Evolutionary conservation across 2,797 vertebrate species (phyloP), one percentile per base, ranked within the genome.

Genomic region (Leucoraja ocellata): DNA sequence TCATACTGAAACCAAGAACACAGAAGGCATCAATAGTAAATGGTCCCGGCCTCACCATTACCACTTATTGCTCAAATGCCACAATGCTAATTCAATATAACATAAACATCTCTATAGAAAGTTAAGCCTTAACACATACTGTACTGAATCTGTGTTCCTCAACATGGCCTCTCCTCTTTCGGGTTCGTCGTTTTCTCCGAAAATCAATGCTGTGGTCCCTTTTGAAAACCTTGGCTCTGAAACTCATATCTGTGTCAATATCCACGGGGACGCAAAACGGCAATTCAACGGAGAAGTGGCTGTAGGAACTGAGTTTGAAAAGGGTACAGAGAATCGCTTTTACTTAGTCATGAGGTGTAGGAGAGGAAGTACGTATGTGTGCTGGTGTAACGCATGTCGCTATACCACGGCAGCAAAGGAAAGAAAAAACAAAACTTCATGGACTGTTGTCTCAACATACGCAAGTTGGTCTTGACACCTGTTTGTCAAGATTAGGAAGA

Each of bases 121-220:
- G 13, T 25, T 93, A 23, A 77, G 61, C 23, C 0, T 21, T 91
- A 93, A 97, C 98, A 99, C 99, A 95, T 98, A 99, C 99, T 93
- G 97, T 97, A 95, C 97, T 98, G 94, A 98, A 95, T 93, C 96
- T 97, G 94, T 95, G 96, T 95, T 97, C 97, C 95, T 96, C 96
- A 94, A 96, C 96, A 94, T 95, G 97, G 73, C 97, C 96, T 93
- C 97, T 96, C 95, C 97, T 97, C 95, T 94, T 96, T 90, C 95
- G 0, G 0, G 96, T 97, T 94, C 96, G 97, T 58, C 95, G 95
- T 96, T 97, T 99, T 96, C 93, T 99, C 96, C 98, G 96, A 95
- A 99, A 97, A 76, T 97, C 96, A 63, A 94, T 94, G 94, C 96
- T 98, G 95, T 97, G 95, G 93, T 98, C 96, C 93, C 93, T 95